Evolutionary conservation across 1,140 invertebrate species (phyloP).

Genomic region (Drosophila guanche): DNA sequence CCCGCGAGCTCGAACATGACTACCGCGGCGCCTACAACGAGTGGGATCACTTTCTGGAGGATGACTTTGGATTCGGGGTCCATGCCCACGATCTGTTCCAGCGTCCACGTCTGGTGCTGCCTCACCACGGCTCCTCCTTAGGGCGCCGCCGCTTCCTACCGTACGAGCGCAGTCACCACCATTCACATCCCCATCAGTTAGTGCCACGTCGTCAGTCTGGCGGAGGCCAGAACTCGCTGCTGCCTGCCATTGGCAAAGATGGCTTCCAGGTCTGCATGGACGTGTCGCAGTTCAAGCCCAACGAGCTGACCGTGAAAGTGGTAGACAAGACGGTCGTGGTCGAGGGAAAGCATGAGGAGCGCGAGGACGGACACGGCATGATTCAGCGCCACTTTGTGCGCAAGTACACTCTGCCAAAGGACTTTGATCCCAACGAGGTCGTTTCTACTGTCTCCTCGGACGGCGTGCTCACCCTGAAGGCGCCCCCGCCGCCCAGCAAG

Average conservation of each 20-base stretch:
- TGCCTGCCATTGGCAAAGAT: slow-evolving; percentile 84
- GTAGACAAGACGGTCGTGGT: slow-evolving; percentile 88
- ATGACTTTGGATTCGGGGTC: slow-evolving; percentile 79
- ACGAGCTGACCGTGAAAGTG: slow-evolving; percentile 92
- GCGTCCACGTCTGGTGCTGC: slow-evolving; percentile 60
- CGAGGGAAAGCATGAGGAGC: slow-evolving; percentile 90
- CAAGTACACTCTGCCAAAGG: slow-evolving; percentile 88
- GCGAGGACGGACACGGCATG: slow-evolving; percentile 89
- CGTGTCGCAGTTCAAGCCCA: slow-evolving; percentile 92
- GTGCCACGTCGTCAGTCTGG: slow-evolving; percentile 37
- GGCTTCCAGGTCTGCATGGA: slow-evolving; percentile 90
- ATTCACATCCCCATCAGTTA: slow-evolving; percentile 38
- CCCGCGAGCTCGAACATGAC: slow-evolving; percentile 68
- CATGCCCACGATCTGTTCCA: slow-evolving; percentile 75
- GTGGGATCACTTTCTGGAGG: slow-evolving; percentile 64
- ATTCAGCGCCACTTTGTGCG: slow-evolving; percentile 90
- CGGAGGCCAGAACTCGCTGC: slow-evolving; percentile 31
- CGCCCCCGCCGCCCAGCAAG: slow-evolving; percentile 84
- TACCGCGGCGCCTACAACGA: slow-evolving; percentile 41
- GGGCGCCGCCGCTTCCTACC: slow-evolving; percentile 48
- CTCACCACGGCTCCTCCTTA: slow-evolving; percentile 32
- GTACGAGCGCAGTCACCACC: slow-evolving; percentile 43
- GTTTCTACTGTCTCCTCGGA: slow-evolving; percentile 89
- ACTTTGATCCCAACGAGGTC: slow-evolving; percentile 87
- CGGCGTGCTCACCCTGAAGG: slow-evolving; percentile 88